A percentile compares a stretch with the other conserved stretches of the same genome.
phyloP scores from a whole-genome alignment of 64 coral and sea anemone species.

The Stylophora pistillata region DNA sequence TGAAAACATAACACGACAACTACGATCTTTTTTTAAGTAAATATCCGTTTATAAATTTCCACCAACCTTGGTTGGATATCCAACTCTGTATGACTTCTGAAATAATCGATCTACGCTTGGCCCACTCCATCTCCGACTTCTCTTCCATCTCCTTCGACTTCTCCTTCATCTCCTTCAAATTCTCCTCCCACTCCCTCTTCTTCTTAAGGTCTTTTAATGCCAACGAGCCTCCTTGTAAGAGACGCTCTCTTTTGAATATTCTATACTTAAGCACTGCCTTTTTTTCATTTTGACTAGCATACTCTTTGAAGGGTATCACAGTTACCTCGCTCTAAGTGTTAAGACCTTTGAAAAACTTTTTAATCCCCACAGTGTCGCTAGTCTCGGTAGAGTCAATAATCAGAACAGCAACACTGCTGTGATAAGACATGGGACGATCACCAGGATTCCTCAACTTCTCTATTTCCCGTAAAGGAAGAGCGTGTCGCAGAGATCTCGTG shows the following conservation, averaged over 20 bases:
- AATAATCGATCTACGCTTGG: too few relatives aligned
- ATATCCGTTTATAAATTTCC: neutral
- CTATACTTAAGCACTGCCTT: neutral
- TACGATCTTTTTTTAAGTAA: too few relatives aligned
- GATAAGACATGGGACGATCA: neutral
- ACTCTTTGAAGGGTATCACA: neutral
- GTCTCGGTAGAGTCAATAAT: neutral
- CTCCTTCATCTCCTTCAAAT: neutral
- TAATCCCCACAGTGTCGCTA: neutral
- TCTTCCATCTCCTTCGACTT: neutral
- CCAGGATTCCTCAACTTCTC: neutral
- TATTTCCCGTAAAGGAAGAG: neutral
- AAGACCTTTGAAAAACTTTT: conserved; percentile 4
- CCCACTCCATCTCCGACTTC: too few relatives aligned
- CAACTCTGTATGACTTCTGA: neutral
- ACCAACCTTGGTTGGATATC: conserved; percentile 10
- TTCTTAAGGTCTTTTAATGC: neutral
- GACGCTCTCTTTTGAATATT: too few relatives aligned
- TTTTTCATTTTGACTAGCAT: neutral
- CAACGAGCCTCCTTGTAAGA: neutral
- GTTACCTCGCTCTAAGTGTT: neutral
- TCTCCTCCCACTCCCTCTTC: neutral
- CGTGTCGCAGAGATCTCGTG: neutral
- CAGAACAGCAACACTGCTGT: neutral
- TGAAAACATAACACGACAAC: too few relatives aligned